Base-by-base conservation (phyloP, 64 coral and sea anemone genomes). In the Dendronephthya gigantea region DNA sequence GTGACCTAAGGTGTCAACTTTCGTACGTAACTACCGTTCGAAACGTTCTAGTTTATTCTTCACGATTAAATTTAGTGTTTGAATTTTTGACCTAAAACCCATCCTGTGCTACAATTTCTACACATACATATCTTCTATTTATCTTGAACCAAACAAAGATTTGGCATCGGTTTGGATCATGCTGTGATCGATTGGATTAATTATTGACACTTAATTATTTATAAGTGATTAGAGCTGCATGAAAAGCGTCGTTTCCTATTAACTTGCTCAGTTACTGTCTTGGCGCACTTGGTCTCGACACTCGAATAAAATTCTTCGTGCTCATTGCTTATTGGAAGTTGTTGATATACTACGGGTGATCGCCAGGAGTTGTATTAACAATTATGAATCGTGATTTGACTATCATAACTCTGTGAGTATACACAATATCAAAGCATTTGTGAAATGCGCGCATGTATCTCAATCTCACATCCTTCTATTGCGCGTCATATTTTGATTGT, bases 181-280 rank as follows among this genome's bases (percentile, higher is more conserved):
- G 25, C 55, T 22, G 25, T 62, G 55, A 62, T 52, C n/a, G n/a
- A n/a, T 45, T 62, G 55, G 55, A 62, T 62, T 52, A 62, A 62
- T 62, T 62, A 62, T 62, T 62, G 55, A 23, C 55, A 62, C 55
- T 62, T 62, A 62, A 62, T 62, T 62, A 62, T 62, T 62, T 62
- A 62, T 62, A 62, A 62, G 55, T 62, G 55, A 62, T 62, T 62
- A 62, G 55, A 7, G 55, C 1, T 58, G 17, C 7, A 62, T 62
- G 25, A 27, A 62, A 62, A n/a, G 55, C 55, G 55, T 62, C 55
- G 55, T 62, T 62, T 19, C 55, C 25, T 27, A 62, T 22, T 23
- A 62, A n/a, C 19, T 62, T 62, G 55, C 55, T 62, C 55, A 62
- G 55, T 62, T 62, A n/a, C 55, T 62, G 55, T 22, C 55, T 62